Base-by-base conservation (phyloP, 2,797 vertebrate genomes). In the Alectoris magna region DNA sequence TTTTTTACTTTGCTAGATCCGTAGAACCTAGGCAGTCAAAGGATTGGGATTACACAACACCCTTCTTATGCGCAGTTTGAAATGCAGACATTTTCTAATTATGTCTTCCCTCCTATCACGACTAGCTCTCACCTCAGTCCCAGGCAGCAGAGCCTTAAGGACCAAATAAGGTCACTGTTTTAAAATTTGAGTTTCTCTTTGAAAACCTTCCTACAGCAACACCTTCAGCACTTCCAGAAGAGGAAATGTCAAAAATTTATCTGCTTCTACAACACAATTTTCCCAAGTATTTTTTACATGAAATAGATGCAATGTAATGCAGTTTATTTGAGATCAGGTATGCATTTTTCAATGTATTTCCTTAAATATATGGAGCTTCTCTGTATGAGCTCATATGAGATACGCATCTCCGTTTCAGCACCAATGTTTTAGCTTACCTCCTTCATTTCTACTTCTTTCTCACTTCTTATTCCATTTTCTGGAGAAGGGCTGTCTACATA, bases 401-500 rank as follows among this genome's bases (percentile, higher is more conserved):
- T 60, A 72, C 8, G 22, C 9, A 2, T 14, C n/a, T 21, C 27
- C 21, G 41, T 21, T 80, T 66, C 36, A 21, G 66, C 21, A 48
- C 4, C 38, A 64, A 8, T 38, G 2, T 63, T 82, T 88, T 56
- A 21, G 4, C 92, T 98, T 85, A 99, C 99, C 99, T 99, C 99
- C 17, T 97, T 98, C 97, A 99, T 97, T 55, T 93, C 96, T 43
- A 99, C 94, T 92, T 98, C 93, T 2, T 98, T 97, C 6, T 96
- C 95, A 27, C 96, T 98, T 77, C 94, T 96, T 87, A 98, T 44
- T 70, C 98, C 97, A 0, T 99, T 99, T 88, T 97, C 94, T 7
- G 98, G 99, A 7, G 98, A 95, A 0, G 96, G 95, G 10, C 97
- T 80, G 10, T 99, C 98, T 5, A 91, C 97, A 75, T 98, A 99